These are phyloP conservation scores for Entelurus aequoreus DNA, from an alignment of 2,113 vertebrate genomes.

Conservation along the genomic window DNA sequence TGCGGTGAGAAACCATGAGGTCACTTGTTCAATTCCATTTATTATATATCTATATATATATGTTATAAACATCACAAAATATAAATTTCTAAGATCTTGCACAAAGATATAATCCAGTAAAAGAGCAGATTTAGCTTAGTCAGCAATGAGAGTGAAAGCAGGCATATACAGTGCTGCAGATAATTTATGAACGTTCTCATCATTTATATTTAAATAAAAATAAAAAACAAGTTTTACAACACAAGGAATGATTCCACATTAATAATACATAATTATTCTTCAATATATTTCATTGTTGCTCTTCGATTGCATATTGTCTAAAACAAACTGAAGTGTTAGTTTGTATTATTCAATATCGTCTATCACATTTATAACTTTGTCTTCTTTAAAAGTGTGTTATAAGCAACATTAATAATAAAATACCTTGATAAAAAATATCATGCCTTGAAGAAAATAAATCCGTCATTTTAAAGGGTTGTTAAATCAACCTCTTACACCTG, in stretches of 20 bases:
- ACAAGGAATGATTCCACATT: conserved; percentile 35
- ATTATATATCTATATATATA: conserved; percentile 62
- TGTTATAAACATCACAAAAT: conserved; percentile 74
- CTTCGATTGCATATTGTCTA: conserved; percentile 68
- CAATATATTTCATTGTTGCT: conserved; percentile 57
- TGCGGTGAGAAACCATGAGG: background rate
- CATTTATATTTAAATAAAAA: conserved; percentile 54
- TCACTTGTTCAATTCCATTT: conserved; percentile 59
- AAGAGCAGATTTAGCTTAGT: conserved; percentile 65
- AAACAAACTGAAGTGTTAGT: conserved; percentile 50
- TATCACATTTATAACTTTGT: conserved; percentile 31
- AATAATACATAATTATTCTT: conserved; percentile 56
- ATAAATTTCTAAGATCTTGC: conserved; percentile 60
- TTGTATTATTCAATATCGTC: conserved; percentile 41
- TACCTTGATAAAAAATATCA: conserved; percentile 68
- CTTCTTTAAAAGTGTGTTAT: conserved; percentile 41
- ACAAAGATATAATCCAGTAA: conserved; percentile 63
- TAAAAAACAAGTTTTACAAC: conserved; percentile 49
- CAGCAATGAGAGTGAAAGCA: conserved; percentile 47
- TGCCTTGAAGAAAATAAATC: conserved; percentile 68
- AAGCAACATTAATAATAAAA: conserved; percentile 63
- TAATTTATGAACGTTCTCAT: conserved; percentile 50
- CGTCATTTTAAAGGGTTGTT: conserved; percentile 56
- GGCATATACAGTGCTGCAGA: conserved; percentile 52
- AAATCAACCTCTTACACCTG: conserved; percentile 52